A percentile compares a stretch with the other conserved stretches of the same genome.
These are phyloP conservation scores for Buathra laborator DNA, from an alignment of 2,888 invertebrate genomes.

Conservation along the genomic window DNA sequence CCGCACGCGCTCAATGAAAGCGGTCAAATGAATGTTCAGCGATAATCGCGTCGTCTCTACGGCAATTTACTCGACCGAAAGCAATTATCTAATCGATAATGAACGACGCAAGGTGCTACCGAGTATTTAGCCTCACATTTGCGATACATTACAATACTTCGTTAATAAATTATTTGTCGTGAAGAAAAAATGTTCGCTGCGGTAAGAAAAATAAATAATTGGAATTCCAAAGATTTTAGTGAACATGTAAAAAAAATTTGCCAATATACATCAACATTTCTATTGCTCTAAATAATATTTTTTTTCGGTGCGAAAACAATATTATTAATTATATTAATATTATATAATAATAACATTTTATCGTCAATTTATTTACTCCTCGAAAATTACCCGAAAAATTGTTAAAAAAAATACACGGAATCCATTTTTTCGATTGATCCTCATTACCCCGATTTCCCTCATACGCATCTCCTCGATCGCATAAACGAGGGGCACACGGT, in stretches of 20 bases:
- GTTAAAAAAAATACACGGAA: background rate
- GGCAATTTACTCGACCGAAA: slow-evolving; percentile 24
- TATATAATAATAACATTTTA: too few species aligned
- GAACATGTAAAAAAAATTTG: too few species aligned
- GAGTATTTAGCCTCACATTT: slow-evolving; percentile 4
- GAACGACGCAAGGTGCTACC: background rate
- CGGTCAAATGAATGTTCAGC: slow-evolving; percentile 48
- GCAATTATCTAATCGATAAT: slow-evolving; percentile 31
- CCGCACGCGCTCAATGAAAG: slow-evolving; percentile 17
- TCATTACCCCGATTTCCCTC: slow-evolving; percentile 1
- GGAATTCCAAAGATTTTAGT: too few species aligned
- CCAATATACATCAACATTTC: too few species aligned
- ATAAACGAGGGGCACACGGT: background rate
- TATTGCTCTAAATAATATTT: too few species aligned
- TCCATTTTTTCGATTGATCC: background rate
- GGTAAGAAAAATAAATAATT: too few species aligned
- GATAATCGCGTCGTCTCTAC: slow-evolving; percentile 38
- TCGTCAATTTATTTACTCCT: too few species aligned
- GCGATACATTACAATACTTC: background rate
- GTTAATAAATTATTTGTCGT: background rate
- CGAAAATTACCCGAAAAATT: too few species aligned
- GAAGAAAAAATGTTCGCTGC: too few species aligned
- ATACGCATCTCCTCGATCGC: background rate
- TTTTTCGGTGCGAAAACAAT: too few species aligned
- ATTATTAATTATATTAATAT: too few species aligned